These are phyloP conservation scores for Fundulus diaphanus DNA, from an alignment of 2,797 vertebrate genomes.

Conservation along the genomic window DNA sequence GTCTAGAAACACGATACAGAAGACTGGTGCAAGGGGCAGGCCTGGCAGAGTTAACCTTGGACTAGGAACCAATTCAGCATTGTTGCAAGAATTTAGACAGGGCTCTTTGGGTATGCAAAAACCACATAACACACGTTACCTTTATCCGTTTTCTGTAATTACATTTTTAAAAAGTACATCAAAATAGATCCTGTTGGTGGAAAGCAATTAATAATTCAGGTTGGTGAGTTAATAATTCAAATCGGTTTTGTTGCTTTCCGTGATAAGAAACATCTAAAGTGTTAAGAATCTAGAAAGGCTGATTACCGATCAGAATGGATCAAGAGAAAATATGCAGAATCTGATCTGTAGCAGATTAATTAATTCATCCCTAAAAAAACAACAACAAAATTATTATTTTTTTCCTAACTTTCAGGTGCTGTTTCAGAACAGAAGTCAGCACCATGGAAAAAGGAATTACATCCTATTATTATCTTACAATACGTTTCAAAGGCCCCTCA, in stretches of 20 bases:
- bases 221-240: background rate
- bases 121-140: no score
- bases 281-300: background rate
- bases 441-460: slow-evolving; percentile 56
- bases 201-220: background rate
- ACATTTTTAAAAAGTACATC: background rate
- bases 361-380: no score
- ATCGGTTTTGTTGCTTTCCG: background rate
- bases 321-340: background rate
- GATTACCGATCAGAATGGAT: background rate
- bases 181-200: background rate
- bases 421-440: slow-evolving; percentile 49
- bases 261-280: background rate
- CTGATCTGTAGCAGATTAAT: background rate
- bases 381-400: slow-evolving; percentile 1
- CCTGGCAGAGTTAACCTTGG: background rate
- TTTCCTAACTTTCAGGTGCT: slow-evolving; percentile 53
- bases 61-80: background rate
- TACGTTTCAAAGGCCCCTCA: slow-evolving; percentile 60
- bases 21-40: background rate
- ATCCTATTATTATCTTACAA: slow-evolving; percentile 58
- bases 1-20: background rate
- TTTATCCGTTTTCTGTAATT: no score
- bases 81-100: background rate
- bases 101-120: background rate